Conservation (phyloP, 37 sponge, comb jelly and placozoan species). For the Spongilla lacustris region DNA sequence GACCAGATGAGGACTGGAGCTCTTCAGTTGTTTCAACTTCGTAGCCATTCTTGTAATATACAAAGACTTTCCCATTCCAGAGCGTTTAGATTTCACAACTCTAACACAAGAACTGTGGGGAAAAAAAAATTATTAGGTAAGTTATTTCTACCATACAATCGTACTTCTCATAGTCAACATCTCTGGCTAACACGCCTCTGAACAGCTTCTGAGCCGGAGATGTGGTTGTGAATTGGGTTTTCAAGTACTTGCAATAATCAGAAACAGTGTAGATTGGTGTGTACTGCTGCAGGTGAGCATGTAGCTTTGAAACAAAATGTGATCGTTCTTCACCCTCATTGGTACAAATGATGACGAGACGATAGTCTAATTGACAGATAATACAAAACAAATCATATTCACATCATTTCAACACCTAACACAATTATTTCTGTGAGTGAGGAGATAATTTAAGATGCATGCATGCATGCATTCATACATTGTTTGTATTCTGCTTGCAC, state of each 20-base stretch:
- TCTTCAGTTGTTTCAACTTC: neutral
- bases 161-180: slow-evolving; percentile 38
- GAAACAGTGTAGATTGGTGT: neutral
- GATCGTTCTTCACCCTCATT: slow-evolving; percentile 67
- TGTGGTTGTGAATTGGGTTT: slow-evolving; percentile 13
- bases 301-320: slow-evolving; percentile 56
- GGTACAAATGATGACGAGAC: slow-evolving; percentile 70
- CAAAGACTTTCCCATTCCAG: slow-evolving; percentile 79
- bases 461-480: too few species aligned
- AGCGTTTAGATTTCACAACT: slow-evolving; percentile 42
- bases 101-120: slow-evolving; percentile 48
- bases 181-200: neutral
- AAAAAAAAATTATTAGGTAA: neutral
- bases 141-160: neutral
- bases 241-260: slow-evolving; percentile 19
- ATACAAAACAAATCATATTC: neutral
- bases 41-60: slow-evolving; percentile 35
- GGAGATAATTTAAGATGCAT: too few species aligned
- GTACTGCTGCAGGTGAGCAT: slow-evolving; percentile 14
- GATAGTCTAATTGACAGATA: slow-evolving; percentile 33
- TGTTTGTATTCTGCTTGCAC: too few species aligned
- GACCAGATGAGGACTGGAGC: neutral
- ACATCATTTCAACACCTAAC: too few species aligned
- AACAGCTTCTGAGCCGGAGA: neutral
- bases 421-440: too few species aligned